Percentiles rank a stretch among this genome's conserved stretches.
phyloP scores from a whole-genome alignment of 2,888 invertebrate species.

The Empis stercorea region DNA sequence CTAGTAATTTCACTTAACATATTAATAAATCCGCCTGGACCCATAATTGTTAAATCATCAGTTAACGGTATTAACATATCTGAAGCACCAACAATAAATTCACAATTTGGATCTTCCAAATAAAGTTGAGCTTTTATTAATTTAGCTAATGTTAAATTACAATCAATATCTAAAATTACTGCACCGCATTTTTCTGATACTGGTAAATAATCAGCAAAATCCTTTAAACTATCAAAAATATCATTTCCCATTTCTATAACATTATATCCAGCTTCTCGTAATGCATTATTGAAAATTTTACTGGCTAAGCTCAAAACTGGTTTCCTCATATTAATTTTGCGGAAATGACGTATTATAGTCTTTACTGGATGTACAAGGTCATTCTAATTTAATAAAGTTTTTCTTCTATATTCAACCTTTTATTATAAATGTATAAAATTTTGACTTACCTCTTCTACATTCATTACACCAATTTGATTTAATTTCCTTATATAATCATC shows the following conservation, averaged over 20 bases:
- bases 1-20: conserved; percentile 24
- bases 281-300: conserved; percentile 23
- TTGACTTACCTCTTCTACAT: conserved; percentile 20
- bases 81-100: conserved; percentile 31
- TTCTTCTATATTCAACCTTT: not conserved
- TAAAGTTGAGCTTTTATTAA: conserved; percentile 35
- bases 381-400: not conserved
- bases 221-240: not conserved
- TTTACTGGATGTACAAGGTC: conserved; percentile 27
- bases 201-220: conserved; percentile 12
- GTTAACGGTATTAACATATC: conserved; percentile 24
- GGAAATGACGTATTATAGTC: conserved; percentile 36
- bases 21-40: conserved; percentile 21
- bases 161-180: conserved; percentile 37
- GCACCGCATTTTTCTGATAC: conserved; percentile 31
- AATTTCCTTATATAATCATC: conserved; percentile 27
- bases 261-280: conserved; percentile 34
- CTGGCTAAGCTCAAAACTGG: conserved; percentile 35
- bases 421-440: not conserved
- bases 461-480: conserved; percentile 18
- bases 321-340: conserved; percentile 33
- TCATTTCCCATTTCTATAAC: conserved; percentile 31
- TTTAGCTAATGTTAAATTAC: conserved; percentile 33
- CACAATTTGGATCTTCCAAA: conserved; percentile 32
- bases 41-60: conserved; percentile 13